Evolutionary conservation across 1,140 invertebrate species (phyloP).

Genomic region (Tetramorium simillimum): DNA sequence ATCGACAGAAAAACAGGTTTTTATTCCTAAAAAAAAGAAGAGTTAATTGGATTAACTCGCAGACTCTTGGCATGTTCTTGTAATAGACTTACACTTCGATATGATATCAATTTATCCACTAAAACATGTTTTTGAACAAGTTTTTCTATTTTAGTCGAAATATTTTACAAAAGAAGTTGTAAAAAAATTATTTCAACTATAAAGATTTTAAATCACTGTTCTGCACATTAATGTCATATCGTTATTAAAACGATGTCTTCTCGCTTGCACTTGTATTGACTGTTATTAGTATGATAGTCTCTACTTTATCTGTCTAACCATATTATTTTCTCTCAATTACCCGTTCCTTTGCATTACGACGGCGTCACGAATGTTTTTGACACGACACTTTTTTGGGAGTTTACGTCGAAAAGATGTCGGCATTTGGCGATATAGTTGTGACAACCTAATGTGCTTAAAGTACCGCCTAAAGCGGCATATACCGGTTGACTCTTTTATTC

Average conservation of each 20-base stretch:
- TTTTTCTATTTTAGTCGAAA: neutral
- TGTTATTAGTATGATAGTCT: conserved; percentile 21
- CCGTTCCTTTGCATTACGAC: neutral
- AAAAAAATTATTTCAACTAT: neutral
- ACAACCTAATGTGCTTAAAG: neutral
- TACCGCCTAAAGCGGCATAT: neutral
- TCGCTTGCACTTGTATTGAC: neutral
- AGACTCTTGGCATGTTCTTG: neutral
- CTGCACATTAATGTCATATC: neutral
- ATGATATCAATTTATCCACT: neutral
- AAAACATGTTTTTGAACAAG: neutral
- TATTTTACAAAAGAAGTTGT: neutral
- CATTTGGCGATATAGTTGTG: conserved; percentile 18
- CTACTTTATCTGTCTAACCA: neutral
- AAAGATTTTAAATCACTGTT: neutral
- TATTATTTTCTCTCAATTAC: neutral
- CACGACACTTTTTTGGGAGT: neutral
- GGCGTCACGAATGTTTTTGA: conserved; percentile 25
- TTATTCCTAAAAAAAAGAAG: neutral
- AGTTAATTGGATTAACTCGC: neutral
- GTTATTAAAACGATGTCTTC: neutral
- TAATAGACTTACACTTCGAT: neutral
- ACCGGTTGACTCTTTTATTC: conserved; percentile 26
- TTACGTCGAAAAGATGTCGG: neutral
- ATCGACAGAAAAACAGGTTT: neutral